Base-by-base conservation (phyloP, 2,888 invertebrate genomes). In the Tetragonula carbonaria region DNA sequence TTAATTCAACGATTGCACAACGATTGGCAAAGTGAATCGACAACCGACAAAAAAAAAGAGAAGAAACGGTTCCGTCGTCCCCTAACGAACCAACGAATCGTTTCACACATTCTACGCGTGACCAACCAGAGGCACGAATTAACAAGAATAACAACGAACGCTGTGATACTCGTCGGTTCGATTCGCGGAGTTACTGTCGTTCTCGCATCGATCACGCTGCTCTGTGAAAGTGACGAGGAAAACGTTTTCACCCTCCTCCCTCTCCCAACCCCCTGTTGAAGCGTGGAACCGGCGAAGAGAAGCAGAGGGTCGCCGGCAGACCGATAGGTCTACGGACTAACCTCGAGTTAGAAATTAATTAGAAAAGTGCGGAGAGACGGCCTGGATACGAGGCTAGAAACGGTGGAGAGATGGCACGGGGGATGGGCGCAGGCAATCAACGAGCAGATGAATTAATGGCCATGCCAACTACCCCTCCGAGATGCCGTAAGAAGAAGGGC, bases 391-490 rank as follows among this genome's bases (percentile, higher is more conserved):
- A 78, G 53, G 6, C 33, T 28, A n/a, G 28, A 45, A 63, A 62
- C 50, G 21, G 74, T 33, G 81, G 65, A 65, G 74, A 33, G n/a
- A 28, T 73, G 77, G 82, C 74, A 81, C 68, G 83, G 77, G 86
- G 80, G 86, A 21, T n/a, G 80, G 81, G 88, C 87, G 87, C 78
- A 87, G 91, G 92, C 93, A 93, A 93, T 93, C 93, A 93, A 93
- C 93, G 93, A 87, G 87, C 91, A 92, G 92, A 93, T 93, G 93
- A 93, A 93, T 93, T 93, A 93, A 93, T 93, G 93, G 93, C 91
- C 91, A 90, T 90, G 92, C 91, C 92, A 91, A 92, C 93, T 91
- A 93, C 92, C 93, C 93, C 91, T 92, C 88, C 82, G 90, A 92
- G 92, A 93, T 91, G 77, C 86, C 81, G 80, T 78, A 74, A 80